Percentiles rank a stretch among this genome's conserved stretches.
phyloP scores from a whole-genome alignment of 2,113 vertebrate genomes.

The Gobius niger region DNA sequence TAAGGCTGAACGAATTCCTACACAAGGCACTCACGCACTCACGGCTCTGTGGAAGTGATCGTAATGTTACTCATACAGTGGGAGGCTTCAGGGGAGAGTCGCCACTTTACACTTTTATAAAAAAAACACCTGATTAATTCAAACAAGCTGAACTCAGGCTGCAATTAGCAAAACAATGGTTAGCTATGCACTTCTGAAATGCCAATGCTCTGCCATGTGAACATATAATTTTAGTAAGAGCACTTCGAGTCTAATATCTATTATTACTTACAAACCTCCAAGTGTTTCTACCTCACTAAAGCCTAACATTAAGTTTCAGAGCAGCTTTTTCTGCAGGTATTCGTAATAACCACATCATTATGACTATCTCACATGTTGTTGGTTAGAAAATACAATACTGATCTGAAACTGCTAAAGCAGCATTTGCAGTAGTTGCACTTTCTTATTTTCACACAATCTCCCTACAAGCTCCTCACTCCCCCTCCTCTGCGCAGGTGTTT shows the following conservation, averaged over 20 bases:
- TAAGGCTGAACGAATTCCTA: slow-evolving; percentile 2
- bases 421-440: too few species aligned
- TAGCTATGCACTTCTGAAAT: not conserved
- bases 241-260: not conserved
- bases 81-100: slow-evolving; percentile 20
- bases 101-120: slow-evolving; percentile 29
- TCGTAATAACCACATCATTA: too few species aligned
- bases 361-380: too few species aligned
- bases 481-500: too few species aligned
- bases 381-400: too few species aligned
- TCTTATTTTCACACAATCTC: too few species aligned
- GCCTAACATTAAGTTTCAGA: too few species aligned
- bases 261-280: too few species aligned
- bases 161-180: not conserved
- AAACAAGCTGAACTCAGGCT: not conserved
- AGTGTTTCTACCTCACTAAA: too few species aligned
- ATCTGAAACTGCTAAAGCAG: too few species aligned
- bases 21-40: not conserved
- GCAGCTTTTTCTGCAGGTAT: too few species aligned
- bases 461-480: too few species aligned
- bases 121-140: slow-evolving; percentile 11
- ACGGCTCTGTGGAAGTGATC: slow-evolving; percentile 3
- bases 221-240: not conserved
- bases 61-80: slow-evolving; percentile 38
- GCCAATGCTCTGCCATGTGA: not conserved